These are phyloP conservation scores for Melolontha melolontha DNA, from an alignment of 2,888 invertebrate genomes.

Conservation along the genomic window DNA sequence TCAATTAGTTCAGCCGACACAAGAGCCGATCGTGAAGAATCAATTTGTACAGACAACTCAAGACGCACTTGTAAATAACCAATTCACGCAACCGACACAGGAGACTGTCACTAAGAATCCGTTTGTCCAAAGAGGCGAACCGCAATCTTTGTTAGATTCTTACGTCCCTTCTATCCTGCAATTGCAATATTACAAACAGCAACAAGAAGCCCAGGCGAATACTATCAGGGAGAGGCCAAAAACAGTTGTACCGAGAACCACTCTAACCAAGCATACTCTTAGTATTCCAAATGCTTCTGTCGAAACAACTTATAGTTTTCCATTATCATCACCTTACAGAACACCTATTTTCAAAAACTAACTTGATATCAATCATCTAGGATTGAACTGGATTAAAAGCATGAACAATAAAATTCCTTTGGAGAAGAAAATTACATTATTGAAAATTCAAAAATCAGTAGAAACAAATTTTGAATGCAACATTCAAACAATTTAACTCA, in stretches of 20 bases:
- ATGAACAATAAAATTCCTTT: too few relatives aligned
- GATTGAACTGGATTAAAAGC: too few relatives aligned
- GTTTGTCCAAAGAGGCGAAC: conserved; percentile 54
- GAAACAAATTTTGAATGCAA: conserved; percentile 8
- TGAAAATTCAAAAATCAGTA: neutral
- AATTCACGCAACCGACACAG: conserved; percentile 17
- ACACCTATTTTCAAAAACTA: neutral
- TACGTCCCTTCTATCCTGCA: conserved; percentile 66
- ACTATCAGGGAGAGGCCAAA: conserved; percentile 6
- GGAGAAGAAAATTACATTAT: too few relatives aligned
- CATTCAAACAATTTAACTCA: conserved; percentile 5
- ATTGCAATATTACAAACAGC: conserved; percentile 59
- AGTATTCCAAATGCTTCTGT: conserved; percentile 6
- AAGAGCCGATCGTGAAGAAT: conserved; percentile 3
- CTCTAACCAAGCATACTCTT: conserved; percentile 2
- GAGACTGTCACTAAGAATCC: conserved; percentile 24
- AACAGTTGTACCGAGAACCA: neutral
- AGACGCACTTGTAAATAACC: conserved; percentile 39
- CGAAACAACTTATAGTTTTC: conserved; percentile 6
- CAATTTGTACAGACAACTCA: neutral
- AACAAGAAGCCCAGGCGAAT: conserved; percentile 44
- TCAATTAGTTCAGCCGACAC: conserved; percentile 39
- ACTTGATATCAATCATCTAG: neutral
- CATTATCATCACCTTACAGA: conserved; percentile 10
- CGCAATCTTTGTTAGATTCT: conserved; percentile 68